Percentiles rank a stretch among this genome's conserved stretches.
Evolutionary conservation across 1,140 invertebrate genomes (phyloP).

Genomic region (Drosophila micromelanica): DNA sequence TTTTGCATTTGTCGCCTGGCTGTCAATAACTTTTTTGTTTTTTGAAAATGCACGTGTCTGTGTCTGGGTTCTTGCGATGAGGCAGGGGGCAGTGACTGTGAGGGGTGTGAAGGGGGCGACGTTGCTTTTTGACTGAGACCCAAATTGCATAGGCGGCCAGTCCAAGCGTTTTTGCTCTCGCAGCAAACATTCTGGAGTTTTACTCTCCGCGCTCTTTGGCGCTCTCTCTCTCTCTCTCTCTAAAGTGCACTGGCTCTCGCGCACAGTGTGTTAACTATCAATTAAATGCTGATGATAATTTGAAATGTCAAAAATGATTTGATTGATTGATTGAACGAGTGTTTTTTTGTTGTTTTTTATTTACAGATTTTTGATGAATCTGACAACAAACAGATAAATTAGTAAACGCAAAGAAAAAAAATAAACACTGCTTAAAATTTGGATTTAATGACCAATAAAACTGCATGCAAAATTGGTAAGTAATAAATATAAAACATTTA

Average conservation of each 20-base stretch:
- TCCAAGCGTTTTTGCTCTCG: slow-evolving; percentile 19
- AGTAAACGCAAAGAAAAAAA: slow-evolving; percentile 24
- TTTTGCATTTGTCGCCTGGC: slow-evolving; percentile 13
- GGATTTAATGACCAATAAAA: slow-evolving; percentile 27
- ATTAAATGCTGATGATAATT: slow-evolving; percentile 23
- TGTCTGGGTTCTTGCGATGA: neutral
- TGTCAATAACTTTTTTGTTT: slow-evolving; percentile 25
- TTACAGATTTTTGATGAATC: slow-evolving; percentile 42
- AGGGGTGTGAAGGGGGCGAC: slow-evolving; percentile 28
- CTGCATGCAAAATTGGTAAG: slow-evolving; percentile 48
- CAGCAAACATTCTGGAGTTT: neutral
- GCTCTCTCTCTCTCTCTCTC: slow-evolving; percentile 1
- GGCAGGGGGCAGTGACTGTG: neutral
- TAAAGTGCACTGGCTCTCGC: slow-evolving; percentile 40
- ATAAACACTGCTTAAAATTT: slow-evolving; percentile 16
- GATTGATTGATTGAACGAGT: slow-evolving; percentile 29
- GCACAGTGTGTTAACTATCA: slow-evolving; percentile 54
- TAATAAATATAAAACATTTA: slow-evolving; percentile 2
- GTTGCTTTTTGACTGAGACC: slow-evolving; percentile 47
- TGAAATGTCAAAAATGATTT: slow-evolving; percentile 22
- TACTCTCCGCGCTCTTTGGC: slow-evolving; percentile 28
- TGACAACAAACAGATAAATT: slow-evolving; percentile 18
- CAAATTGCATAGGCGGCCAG: slow-evolving; percentile 46
- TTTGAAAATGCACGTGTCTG: slow-evolving; percentile 68
- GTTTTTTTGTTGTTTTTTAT: slow-evolving; percentile 16